These are phyloP conservation scores for Stenodema calcarata DNA, from an alignment of 2,888 invertebrate species.

Conservation along the genomic window DNA sequence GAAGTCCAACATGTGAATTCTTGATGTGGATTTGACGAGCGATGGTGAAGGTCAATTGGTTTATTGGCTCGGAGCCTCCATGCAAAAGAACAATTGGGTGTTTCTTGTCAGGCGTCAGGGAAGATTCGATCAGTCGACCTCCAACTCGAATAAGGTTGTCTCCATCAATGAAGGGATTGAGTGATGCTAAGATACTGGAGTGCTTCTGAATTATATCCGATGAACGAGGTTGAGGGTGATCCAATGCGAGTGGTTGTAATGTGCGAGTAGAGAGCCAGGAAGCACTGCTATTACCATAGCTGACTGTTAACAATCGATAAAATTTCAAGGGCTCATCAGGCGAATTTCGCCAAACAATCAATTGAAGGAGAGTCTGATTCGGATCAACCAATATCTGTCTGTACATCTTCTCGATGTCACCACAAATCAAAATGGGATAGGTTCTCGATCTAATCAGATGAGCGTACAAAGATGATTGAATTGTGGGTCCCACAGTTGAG, in stretches of 20 bases:
- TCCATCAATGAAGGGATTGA: background rate
- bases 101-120: background rate
- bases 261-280: too few species aligned
- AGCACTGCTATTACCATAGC: too few species aligned
- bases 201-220: too few species aligned
- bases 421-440: too few species aligned
- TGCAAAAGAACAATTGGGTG: background rate
- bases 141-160: too few species aligned
- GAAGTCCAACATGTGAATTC: constrained; percentile 53
- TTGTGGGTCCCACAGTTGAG: too few species aligned
- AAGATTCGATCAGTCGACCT: background rate
- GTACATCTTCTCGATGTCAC: constrained; percentile 59
- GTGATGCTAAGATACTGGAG: background rate
- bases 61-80: background rate
- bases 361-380: too few species aligned
- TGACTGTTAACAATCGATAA: too few species aligned
- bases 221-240: background rate
- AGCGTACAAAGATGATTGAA: too few species aligned
- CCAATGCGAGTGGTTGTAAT: background rate
- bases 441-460: too few species aligned
- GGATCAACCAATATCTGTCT: constrained; percentile 55
- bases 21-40: constrained; percentile 46
- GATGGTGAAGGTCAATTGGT: background rate
- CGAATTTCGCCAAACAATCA: constrained; percentile 57
- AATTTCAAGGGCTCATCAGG: too few species aligned